Base-by-base conservation (phyloP, 1,140 invertebrate genomes). In the Drosophila murphyi region DNA sequence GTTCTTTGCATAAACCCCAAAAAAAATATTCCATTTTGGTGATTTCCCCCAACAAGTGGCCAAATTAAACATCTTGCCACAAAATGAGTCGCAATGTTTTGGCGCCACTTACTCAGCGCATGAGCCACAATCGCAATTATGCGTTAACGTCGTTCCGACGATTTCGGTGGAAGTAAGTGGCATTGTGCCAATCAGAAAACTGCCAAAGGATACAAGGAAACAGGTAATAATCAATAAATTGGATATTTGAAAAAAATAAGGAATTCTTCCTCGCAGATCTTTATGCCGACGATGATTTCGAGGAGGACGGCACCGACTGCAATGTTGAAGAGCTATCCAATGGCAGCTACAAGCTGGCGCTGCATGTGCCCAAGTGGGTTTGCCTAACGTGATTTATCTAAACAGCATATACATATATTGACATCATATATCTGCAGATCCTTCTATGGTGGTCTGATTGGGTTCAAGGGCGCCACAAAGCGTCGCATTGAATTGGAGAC, bases 401-500 rank as follows among this genome's bases (percentile, higher is more conserved):
- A 10, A 10, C 0, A 5, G 0, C 20, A 20, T 20, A 20, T 20
- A 20, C 1, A 20, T 20, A 20, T 20, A 20, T 20, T 20, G 1
- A 5, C 0, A 12, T 51, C 39, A 43, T n/a, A 0, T 12, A 20
- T 20, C n/a, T 47, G 2, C 54, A 94, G 94, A 65, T 57, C 80
- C 3, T 93, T 94, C 48, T 94, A 93, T 77, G 83, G 93, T n/a
- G 93, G 93, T 61, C 93, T 97, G n/a, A 95, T 97, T 90, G 96
- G 96, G 7, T 75, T 93, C 3, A 96, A 96, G 92, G 96, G 95
- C 10, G 82, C 92, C 2, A 95, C 94, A 2, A 95, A 94, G 72
- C 95, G 94, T 20, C 20, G 20, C 20, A 20, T 97, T n/a, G 95
- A 97, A 93, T 88, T 74, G 20, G 96, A 96, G 72, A 97, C 96